Conservation (phyloP, 2,797 vertebrate species). For the Poeciliopsis paucimaculata region DNA sequence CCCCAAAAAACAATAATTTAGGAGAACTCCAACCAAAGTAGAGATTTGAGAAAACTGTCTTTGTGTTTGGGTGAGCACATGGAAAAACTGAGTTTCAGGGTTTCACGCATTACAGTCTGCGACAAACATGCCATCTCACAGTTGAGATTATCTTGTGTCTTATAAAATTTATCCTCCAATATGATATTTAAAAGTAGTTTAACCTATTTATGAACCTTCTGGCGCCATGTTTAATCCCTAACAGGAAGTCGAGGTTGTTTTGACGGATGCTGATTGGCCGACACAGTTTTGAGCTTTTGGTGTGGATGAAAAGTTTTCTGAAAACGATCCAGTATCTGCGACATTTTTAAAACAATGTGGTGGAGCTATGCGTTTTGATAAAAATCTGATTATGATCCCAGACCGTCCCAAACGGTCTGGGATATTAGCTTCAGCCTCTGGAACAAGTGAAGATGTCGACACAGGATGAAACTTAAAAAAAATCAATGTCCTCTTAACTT, state of each 20-base stretch:
- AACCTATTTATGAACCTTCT: too few species aligned
- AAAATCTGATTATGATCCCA: not conserved
- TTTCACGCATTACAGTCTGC: too few species aligned
- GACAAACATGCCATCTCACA: too few species aligned
- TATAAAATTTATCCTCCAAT: too few species aligned
- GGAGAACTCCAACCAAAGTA: too few species aligned
- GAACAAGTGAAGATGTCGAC: not conserved
- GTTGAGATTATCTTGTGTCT: too few species aligned
- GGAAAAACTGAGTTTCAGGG: too few species aligned
- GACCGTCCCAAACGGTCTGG: not conserved
- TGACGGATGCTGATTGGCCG: not conserved
- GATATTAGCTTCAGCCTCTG: not conserved
- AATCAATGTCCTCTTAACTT: not conserved
- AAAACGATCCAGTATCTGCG: not conserved
- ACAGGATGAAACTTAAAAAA: not conserved
- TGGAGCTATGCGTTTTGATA: not conserved
- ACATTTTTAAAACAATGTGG: not conserved
- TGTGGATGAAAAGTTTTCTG: not conserved
- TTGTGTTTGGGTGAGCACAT: too few species aligned
- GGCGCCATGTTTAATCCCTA: not conserved
- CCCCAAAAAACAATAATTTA: too few species aligned
- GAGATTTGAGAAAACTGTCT: too few species aligned
- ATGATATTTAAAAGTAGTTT: too few species aligned
- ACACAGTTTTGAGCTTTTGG: not conserved
- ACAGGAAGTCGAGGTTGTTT: not conserved